These are phyloP conservation scores for Acleris laterana DNA, from an alignment of 2,888 invertebrate species.

Conservation along the genomic window DNA sequence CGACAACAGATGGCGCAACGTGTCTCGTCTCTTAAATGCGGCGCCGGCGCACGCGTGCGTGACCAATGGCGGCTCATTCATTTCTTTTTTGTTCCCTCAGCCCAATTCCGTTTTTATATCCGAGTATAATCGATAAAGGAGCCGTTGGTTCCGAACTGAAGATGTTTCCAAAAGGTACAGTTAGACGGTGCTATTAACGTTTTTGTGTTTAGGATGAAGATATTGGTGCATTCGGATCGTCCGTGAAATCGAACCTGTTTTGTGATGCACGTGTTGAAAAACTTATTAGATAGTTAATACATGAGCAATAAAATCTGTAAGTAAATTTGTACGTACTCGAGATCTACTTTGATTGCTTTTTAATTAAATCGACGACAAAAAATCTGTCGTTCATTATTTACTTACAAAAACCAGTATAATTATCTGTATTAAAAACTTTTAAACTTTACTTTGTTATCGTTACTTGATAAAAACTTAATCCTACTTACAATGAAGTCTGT, in stretches of 20 bases:
- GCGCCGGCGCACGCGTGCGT: conserved; percentile 54
- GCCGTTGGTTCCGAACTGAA: conserved; percentile 64
- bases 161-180: conserved; percentile 60
- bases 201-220: conserved; percentile 29
- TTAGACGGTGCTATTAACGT: conserved; percentile 43
- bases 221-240: conserved; percentile 40
- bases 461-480: conserved; percentile 26
- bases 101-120: conserved; percentile 73
- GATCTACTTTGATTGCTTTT: no score
- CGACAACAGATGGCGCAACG: conserved; percentile 45
- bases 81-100: conserved; percentile 62
- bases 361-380: no score
- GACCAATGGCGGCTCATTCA: conserved; percentile 55
- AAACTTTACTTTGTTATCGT: background rate
- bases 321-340: no score
- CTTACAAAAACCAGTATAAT: background rate
- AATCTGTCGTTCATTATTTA: background rate
- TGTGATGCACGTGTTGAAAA: conserved; percentile 17
- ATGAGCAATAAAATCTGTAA: no score
- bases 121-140: conserved; percentile 75
- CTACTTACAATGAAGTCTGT: conserved; percentile 22
- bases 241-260: conserved; percentile 32
- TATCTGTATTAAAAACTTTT: background rate
- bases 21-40: conserved; percentile 37
- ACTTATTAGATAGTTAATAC: background rate